Conservation (phyloP, 2,888 invertebrate species). For the Synanthedon tipuliformis region DNA sequence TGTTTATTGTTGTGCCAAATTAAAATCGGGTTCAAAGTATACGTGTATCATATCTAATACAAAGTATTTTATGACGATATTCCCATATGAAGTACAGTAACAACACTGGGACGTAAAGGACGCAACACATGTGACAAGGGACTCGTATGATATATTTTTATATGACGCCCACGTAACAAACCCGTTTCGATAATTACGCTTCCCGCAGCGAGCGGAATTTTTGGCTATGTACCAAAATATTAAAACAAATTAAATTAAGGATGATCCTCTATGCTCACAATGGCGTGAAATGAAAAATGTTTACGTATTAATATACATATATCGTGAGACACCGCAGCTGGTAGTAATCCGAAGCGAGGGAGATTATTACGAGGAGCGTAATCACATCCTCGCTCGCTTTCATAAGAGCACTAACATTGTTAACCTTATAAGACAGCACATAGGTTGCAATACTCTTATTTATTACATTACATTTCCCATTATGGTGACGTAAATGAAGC, state of each 20-base stretch:
- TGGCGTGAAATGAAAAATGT: conserved; percentile 51
- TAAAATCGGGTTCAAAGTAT: too few species aligned
- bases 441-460: not conserved
- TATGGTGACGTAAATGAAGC: not conserved
- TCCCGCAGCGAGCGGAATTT: not conserved
- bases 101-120: too few species aligned
- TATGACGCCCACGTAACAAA: too few species aligned
- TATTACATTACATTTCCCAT: not conserved
- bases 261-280: conserved; percentile 30
- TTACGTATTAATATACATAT: not conserved
- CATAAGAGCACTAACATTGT: conserved; percentile 2
- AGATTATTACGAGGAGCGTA: conserved; percentile 4
- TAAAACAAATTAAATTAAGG: conserved; percentile 27
- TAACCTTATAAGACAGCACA: not conserved
- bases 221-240: not conserved
- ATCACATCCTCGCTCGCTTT: conserved; percentile 1
- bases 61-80: too few species aligned
- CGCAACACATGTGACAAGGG: too few species aligned
- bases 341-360: conserved; percentile 21
- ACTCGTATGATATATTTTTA: not conserved
- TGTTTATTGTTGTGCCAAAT: too few species aligned
- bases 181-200: not conserved
- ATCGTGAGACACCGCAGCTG: conserved; percentile 2
- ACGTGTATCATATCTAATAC: too few species aligned
- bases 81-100: too few species aligned